phyloP scores from a whole-genome alignment of 2,113 vertebrate genomes.

The Mus pahari region DNA sequence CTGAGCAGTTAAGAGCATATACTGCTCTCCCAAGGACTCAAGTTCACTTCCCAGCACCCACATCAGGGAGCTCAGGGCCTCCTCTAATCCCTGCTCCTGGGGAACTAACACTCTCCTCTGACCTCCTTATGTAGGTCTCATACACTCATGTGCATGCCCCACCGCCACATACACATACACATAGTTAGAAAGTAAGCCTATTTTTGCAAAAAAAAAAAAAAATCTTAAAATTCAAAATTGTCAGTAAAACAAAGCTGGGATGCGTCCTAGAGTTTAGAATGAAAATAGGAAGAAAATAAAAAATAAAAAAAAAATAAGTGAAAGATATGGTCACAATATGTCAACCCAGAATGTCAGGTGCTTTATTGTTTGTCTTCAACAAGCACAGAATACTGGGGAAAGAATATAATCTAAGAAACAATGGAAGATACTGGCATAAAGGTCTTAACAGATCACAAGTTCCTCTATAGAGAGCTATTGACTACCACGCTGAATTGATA shows the following conservation, averaged over 20 bases:
- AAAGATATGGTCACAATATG: not conserved
- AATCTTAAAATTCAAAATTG: not conserved
- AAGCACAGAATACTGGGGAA: not conserved
- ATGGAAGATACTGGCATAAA: not conserved
- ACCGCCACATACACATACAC: not conserved
- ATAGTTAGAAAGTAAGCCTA: not conserved
- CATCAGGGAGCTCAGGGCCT: not conserved
- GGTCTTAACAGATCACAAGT: not conserved
- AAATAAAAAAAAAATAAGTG: not conserved
- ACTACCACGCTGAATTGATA: not conserved
- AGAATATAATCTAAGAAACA: not conserved
- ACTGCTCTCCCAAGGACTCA: not conserved
- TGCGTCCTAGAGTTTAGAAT: not conserved
- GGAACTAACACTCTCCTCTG: not conserved
- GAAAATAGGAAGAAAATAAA: constrained; percentile 30
- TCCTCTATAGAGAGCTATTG: not conserved
- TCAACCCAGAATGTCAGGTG: not conserved
- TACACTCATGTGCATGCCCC: not conserved
- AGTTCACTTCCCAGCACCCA: not conserved
- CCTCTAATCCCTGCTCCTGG: not conserved
- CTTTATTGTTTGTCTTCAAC: not conserved
- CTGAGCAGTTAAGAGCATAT: not conserved
- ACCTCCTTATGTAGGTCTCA: not conserved
- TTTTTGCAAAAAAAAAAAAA: not conserved
- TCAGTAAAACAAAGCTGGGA: constrained; percentile 2